Evolutionary conservation across 2,797 vertebrate species (phyloP).

Genomic region (Basileuterus tristriatus): DNA sequence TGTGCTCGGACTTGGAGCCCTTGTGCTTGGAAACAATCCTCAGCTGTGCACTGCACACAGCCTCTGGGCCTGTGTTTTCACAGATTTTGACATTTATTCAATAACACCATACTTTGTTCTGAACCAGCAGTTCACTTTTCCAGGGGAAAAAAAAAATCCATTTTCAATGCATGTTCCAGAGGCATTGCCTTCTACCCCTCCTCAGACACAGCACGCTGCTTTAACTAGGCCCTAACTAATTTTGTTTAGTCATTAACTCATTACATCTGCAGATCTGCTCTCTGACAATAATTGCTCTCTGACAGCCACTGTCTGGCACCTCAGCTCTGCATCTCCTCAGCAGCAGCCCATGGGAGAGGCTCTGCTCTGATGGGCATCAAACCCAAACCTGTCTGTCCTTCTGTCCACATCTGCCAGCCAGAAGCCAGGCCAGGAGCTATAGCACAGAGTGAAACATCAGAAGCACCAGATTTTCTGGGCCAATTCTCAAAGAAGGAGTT

Average conservation of each 20-base stretch:
- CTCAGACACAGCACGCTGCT: background rate
- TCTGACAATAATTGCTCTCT: conserved; percentile 29
- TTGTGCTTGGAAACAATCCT: background rate
- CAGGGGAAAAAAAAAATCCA: background rate
- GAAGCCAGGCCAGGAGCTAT: background rate
- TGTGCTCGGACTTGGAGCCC: background rate
- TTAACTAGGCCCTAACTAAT: conserved; percentile 11
- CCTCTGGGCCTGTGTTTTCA: background rate
- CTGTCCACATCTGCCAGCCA: background rate
- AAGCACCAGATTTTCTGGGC: background rate
- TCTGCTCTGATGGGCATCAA: background rate
- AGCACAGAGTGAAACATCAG: background rate
- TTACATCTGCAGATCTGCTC: background rate
- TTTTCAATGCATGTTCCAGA: background rate
- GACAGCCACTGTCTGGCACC: background rate
- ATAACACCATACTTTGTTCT: background rate
- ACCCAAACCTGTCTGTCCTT: background rate
- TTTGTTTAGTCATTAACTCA: conserved; percentile 24
- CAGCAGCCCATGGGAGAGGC: background rate
- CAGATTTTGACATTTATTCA: background rate
- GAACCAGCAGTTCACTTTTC: background rate
- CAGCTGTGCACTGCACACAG: background rate
- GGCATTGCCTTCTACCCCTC: background rate
- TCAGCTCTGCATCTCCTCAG: conserved; percentile 7
- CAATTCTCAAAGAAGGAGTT: background rate